Percentiles rank a stretch among this genome's conserved stretches.
Conservation (phyloP, 1,140 invertebrate genomes). For the Oryctes rhinoceros region DNA sequence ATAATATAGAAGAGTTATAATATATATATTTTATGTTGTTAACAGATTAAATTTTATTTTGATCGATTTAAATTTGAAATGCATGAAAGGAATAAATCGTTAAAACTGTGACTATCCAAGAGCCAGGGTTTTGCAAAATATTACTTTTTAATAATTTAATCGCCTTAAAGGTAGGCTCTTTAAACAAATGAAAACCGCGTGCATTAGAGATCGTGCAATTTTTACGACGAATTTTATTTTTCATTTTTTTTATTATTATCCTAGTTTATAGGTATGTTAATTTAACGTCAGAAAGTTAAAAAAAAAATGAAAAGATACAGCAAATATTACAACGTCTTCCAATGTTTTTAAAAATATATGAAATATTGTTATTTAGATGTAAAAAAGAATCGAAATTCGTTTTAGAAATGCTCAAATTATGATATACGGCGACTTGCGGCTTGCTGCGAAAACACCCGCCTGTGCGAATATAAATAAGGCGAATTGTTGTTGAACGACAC, state of each 20-base stretch:
- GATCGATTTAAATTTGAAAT: slow-evolving; percentile 30
- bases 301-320: not conserved
- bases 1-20: slow-evolving; percentile 30
- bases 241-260: slow-evolving; percentile 25
- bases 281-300: slow-evolving; percentile 1
- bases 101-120: slow-evolving; percentile 5
- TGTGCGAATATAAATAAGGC: too few species aligned
- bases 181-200: not conserved
- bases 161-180: not conserved
- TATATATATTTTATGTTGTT: slow-evolving; percentile 42
- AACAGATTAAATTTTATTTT: slow-evolving; percentile 43
- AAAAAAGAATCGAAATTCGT: slow-evolving; percentile 20
- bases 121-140: too few species aligned
- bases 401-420: slow-evolving; percentile 39
- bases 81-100: slow-evolving; percentile 17
- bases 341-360: not conserved
- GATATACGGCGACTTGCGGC: not conserved
- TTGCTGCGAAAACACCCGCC: too few species aligned
- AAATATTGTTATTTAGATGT: not conserved
- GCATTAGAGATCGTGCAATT: slow-evolving; percentile 16
- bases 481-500: too few species aligned
- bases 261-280: slow-evolving; percentile 14
- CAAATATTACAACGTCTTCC: slow-evolving; percentile 46
- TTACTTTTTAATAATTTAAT: too few species aligned
- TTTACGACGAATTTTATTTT: slow-evolving; percentile 34